phyloP scores from a whole-genome alignment of 2,888 invertebrate genomes.

The Drosophila cognata region DNA sequence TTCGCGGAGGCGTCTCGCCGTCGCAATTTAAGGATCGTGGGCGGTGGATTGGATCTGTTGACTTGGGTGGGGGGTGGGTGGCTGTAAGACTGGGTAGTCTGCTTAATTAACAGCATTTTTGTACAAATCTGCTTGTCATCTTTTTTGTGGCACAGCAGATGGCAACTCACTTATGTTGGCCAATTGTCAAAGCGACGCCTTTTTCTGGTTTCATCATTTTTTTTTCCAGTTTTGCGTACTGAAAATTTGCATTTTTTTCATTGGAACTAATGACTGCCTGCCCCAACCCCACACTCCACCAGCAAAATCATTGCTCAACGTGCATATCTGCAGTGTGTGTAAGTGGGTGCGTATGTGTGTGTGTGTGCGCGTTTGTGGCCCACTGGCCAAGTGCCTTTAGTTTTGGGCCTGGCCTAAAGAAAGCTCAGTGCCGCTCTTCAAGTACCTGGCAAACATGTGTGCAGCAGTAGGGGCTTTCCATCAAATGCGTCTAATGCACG shows the following conservation, averaged over 20 bases:
- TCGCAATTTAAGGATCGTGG: conserved; percentile 63
- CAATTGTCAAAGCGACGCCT: conserved; percentile 27
- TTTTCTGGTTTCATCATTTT: conserved; percentile 10
- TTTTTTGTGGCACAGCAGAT: conserved; percentile 16
- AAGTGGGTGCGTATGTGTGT: background rate
- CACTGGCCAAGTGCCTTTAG: conserved; percentile 30
- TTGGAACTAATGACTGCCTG: conserved; percentile 32
- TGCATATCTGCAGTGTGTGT: conserved; percentile 16
- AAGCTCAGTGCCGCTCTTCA: conserved; percentile 17
- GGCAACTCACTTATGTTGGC: conserved; percentile 30
- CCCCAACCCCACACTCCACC: background rate
- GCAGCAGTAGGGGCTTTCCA: conserved; percentile 37
- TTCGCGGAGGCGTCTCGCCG: conserved; percentile 31
- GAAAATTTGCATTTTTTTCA: conserved; percentile 36
- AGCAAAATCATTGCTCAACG: conserved; percentile 28
- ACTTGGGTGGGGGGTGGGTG: background rate
- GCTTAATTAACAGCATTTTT: conserved; percentile 51
- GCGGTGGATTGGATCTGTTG: conserved; percentile 47
- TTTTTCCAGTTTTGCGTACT: conserved; percentile 44
- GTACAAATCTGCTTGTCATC: conserved; percentile 55
- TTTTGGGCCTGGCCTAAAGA: conserved; percentile 25
- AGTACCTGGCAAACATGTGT: conserved; percentile 32
- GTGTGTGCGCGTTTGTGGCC: conserved; percentile 15
- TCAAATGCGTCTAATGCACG: conserved; percentile 43
- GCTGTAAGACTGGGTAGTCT: background rate